These are phyloP conservation scores for Steatocranus sp. DNA, from an alignment of 2,797 vertebrate species.

Conservation along the genomic window DNA sequence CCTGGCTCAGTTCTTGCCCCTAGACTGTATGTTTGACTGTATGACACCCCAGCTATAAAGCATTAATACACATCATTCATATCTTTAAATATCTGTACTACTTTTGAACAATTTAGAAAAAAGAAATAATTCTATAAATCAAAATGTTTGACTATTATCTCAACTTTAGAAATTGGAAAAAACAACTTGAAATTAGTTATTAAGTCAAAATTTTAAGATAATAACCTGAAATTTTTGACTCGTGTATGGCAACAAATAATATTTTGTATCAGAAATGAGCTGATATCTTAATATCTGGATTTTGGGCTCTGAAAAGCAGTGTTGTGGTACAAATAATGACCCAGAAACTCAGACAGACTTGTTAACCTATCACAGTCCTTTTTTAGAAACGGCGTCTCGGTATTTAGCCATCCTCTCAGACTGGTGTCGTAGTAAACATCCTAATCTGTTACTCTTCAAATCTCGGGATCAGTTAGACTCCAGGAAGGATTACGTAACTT, in stretches of 20 bases:
- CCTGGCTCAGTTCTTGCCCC: background rate
- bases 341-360: background rate
- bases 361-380: constrained; percentile 35
- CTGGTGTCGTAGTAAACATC: constrained; percentile 12
- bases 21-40: background rate
- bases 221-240: background rate
- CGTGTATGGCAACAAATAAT: background rate
- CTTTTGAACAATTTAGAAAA: background rate
- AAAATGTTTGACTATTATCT: background rate
- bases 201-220: background rate
- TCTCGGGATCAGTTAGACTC: constrained; percentile 1
- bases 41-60: background rate
- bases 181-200: background rate
- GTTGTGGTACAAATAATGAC: background rate
- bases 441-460: constrained; percentile 33
- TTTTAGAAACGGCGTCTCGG: background rate
- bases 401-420: background rate
- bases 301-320: background rate
- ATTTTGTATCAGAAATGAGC: background rate
- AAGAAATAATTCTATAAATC: background rate
- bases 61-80: background rate
- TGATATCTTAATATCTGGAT: background rate
- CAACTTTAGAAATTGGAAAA: background rate
- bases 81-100: background rate
- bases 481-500: background rate